Evolutionary conservation across 2,888 invertebrate genomes (phyloP), one percentile per base, ranked within the genome.

Genomic region (Drosophila multiciliata): DNA sequence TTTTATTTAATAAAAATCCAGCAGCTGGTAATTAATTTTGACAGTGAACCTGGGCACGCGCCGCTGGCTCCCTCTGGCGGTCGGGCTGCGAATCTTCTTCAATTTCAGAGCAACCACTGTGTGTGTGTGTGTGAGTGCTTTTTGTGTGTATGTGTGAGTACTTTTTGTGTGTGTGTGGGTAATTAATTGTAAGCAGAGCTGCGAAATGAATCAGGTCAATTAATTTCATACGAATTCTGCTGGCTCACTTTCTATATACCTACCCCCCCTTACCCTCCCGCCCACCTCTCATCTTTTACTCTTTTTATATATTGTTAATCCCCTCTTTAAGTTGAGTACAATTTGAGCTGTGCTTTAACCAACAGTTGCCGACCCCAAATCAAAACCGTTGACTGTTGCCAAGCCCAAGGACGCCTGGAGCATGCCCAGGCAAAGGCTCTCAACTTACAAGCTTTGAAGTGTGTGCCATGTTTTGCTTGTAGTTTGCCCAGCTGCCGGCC

Each of bases 101-200:
- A 80, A 75, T 84, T 82, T 79, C 82, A 82, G 26, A 12, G 32
- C 55, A 49, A 45, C 49, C 73, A 62, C 66, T 38, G 73, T 26
- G 36, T n/a, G 40, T 40, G 29, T 32, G 33, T 49, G 33, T 40
- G 29, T 35, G 50, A 26, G 36, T 40, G 52, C 12, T 11, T 42
- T n/a, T n/a, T 63, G 35, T 38, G 48, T n/a, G n/a, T 38, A 23
- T 49, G 33, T 38, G 29, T 29, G 50, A 20, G 36, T 40, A 35
- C 12, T 12, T 42, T n/a, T n/a, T 63, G 29, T 38, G 35, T 36
- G 62, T 50, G 58, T 84, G 83, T 66, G 80, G 78, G 82, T 92
- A 92, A 92, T 91, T 92, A 91, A 92, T 91, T 90, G 91, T 91
- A 85, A 83, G 85, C 90, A 75, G 83, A 90, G 90, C 78, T 85